phyloP scores from a whole-genome alignment of 2,113 vertebrate species.

The Scomber colias region DNA sequence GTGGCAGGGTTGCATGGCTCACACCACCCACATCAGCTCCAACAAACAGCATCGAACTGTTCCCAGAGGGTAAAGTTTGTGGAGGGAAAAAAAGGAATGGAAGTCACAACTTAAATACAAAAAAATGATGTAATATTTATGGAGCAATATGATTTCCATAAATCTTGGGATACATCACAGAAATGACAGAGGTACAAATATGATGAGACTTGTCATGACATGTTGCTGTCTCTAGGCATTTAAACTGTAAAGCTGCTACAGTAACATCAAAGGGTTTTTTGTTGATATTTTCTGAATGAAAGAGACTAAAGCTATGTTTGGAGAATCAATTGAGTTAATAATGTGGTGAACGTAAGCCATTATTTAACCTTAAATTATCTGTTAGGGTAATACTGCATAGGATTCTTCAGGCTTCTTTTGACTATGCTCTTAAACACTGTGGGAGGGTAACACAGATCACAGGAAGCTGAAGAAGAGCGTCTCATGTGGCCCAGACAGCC shows the following conservation, averaged over 20 bases:
- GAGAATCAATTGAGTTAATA: conserved; percentile 19
- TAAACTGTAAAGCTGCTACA: background rate
- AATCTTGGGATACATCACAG: background rate
- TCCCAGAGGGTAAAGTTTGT: conserved; percentile 48
- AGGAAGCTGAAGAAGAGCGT: conserved; percentile 51
- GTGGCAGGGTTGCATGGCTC: conserved; percentile 59
- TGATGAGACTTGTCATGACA: background rate
- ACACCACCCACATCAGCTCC: conserved; percentile 64
- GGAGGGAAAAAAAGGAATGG: conserved; percentile 3
- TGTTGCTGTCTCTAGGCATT: conserved; percentile 9
- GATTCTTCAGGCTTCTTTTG: conserved; percentile 33
- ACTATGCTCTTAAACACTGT: conserved; percentile 18
- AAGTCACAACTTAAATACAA: conserved; percentile 34
- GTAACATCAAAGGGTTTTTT: conserved; percentile 21
- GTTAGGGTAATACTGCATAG: conserved; percentile 2
- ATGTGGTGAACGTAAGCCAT: conserved; percentile 30
- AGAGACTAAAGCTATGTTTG: conserved; percentile 24
- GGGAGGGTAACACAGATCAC: conserved; percentile 56
- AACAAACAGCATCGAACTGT: conserved; percentile 50
- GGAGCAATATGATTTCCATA: background rate
- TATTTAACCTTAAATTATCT: conserved; percentile 43
- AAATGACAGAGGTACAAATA: background rate
- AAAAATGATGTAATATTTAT: background rate
- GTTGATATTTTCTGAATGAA: conserved; percentile 39
- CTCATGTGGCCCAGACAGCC: conserved; percentile 69